These are phyloP conservation scores for Ascidia mentula DNA, from an alignment of 23 tunicate species.

Conservation along the genomic window DNA sequence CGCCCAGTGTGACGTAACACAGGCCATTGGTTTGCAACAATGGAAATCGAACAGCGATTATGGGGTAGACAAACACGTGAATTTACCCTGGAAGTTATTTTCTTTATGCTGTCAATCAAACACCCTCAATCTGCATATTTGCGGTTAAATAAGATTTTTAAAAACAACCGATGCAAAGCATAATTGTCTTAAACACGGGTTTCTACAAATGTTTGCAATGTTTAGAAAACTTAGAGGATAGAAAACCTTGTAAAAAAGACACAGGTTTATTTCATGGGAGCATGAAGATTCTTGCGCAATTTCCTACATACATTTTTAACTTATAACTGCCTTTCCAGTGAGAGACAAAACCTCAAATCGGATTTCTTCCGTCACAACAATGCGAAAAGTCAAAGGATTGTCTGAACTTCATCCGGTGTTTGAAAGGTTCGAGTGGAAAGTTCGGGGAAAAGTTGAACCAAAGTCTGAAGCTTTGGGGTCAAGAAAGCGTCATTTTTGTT, in stretches of 20 bases:
- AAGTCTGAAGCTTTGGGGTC: too few species aligned
- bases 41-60: constrained; percentile 10
- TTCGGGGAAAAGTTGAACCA: too few species aligned
- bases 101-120: not conserved
- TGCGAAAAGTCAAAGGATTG: not conserved
- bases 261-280: too few species aligned
- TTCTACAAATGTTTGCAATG: too few species aligned
- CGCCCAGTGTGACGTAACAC: constrained; percentile 12
- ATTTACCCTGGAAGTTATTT: not conserved
- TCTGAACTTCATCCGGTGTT: not conserved
- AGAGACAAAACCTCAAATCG: not conserved
- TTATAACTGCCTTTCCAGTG: not conserved
- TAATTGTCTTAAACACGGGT: too few species aligned
- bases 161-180: too few species aligned
- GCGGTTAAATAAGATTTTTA: too few species aligned
- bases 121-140: too few species aligned
- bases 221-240: too few species aligned
- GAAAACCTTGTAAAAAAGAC: too few species aligned
- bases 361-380: not conserved
- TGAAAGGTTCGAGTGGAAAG: not conserved
- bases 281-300: too few species aligned
- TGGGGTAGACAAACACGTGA: not conserved
- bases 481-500: too few species aligned
- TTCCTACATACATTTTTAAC: not conserved
- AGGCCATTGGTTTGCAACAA: constrained; percentile 1